phyloP scores from a whole-genome alignment of 2,113 vertebrate species.

The Felis catus region F.catus_Fca126_mat1.0 CM031428.1:33521001-33521500 shows the following conservation, averaged over 20 bases:
- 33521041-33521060: constrained; percentile 8
- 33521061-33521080: not conserved
- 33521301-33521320: not conserved
- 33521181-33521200: not conserved
- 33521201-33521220: not conserved
- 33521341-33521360: not conserved
- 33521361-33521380: not conserved
- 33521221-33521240: not conserved
- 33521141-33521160: not conserved
- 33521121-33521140: not conserved
- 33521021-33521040: constrained; percentile 15
- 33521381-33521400: not conserved
- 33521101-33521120: not conserved
- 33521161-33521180: not conserved
- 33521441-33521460: not conserved
- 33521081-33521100: not conserved
- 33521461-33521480: not conserved
- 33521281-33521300: not conserved
- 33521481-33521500: too few species aligned
- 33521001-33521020: not conserved
- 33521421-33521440: not conserved
- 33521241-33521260: not conserved
- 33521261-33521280: constrained; percentile 18
- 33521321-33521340: not conserved
- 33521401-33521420: not conserved